Base-by-base conservation (phyloP, 2,888 invertebrate species). In the Nomada lathburiana region DNA sequence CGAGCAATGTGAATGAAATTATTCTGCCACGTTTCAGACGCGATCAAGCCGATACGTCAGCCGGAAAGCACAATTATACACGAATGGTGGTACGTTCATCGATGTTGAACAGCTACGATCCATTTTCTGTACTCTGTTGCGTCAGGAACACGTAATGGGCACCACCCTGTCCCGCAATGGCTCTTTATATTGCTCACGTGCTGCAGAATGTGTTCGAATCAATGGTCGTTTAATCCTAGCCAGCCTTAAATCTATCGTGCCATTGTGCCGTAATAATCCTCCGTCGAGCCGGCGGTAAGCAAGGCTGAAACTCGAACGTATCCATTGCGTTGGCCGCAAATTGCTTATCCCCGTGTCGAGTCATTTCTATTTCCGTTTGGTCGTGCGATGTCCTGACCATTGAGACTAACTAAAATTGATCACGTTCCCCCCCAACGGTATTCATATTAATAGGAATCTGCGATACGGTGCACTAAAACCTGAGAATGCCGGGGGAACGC, bases 201-300 rank as follows among this genome's bases (percentile, higher is more conserved):
- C 62, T 68, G 67, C 62, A 76, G 67, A 80, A 76, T 67, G 80
- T 67, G 76, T 76, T 68, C 63, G 42, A 76, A 60, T 47, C 59
- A 65, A 65, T 53, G 52, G 20, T 59, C 76, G 76, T 80, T 76
- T 76, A 65, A 72, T 67, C 71, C 60, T 55, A 23, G 65, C 62
- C 36, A 42, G 67, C 44, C 50, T 62, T 72, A 71, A 76, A 73
- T 76, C 64, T 67, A 72, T 68, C 60, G 71, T 63, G 20, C 67
- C 57, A 76, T 80, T 76, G 76, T 80, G 60, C 60, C 65, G 60
- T 60, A 76, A 76, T 76, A 76, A 67, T 76, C 65, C 70, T 42
- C 16, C n/a, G 52, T 23, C 55, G 29, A 73, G 74, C 16, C 53
- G 57, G 9, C 53, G 44, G 44, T 63, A 64, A 79, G 13, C 69